Base-by-base conservation (phyloP, 2,888 invertebrate species). In the Sthenelais limicola region DNA sequence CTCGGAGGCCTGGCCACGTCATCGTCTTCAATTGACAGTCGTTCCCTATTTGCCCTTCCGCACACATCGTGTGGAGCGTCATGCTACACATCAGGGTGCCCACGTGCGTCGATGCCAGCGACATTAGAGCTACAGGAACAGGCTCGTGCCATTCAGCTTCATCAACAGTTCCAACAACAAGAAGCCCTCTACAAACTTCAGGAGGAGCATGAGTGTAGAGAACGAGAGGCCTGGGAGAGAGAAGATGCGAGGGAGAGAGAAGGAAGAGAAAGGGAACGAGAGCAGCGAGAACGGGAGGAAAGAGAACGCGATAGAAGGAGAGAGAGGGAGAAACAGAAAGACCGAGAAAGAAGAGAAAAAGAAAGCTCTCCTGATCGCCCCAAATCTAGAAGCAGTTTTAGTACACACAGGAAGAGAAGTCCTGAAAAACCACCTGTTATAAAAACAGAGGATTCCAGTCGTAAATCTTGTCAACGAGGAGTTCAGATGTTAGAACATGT, bases 61-160 rank as follows among this genome's bases (percentile, higher is more conserved):
- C 62, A 62, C 62, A 24, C 62, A 35, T 62, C 62, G 38, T 62
- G 38, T 24, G 43, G 38, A 7, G 38, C 62, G 12, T 15, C 62
- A 21, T 62, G 62, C 62, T 62, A 35, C 38, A 38, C 62, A 21
- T 21, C 35, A 3, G 62, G 62, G 38, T 62, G 62, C 26, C 28
- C 62, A 24, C 21, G 62, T 21, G 38, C 24, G 38, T 38, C 56
- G 32, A 62, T 62, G 62, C 26, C 62, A 26, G 62, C 62, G 38
- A 62, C 62, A 21, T 18, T 62, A 43, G 62, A 62, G 62, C 24
- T 62, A 24, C 62, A 62, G 62, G 62, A 62, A 15, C 62, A 62
- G 62, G 62, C 56, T 21, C 15, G 56, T 32, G 56, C 62, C 35
- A 35, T 62, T 12, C 62, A 62, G 24, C 43, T 4, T 26, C 62